Percentiles rank a stretch among this genome's conserved stretches.
Conservation (phyloP, 53 echinoderm and acorn worm species). For the Zoroaster sp. region DNA sequence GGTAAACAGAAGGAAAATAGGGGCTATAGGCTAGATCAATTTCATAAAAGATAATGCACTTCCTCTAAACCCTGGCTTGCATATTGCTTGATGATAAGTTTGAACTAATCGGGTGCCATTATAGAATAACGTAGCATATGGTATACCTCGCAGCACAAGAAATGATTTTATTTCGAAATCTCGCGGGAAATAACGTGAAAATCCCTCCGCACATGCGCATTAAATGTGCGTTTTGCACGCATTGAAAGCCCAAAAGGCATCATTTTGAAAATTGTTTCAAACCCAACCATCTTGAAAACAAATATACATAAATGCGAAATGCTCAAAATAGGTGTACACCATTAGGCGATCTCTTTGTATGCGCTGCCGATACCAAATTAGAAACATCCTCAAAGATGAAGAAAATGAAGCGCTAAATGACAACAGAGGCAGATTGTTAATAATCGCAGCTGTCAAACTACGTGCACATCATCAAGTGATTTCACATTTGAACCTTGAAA, state of each 20-base stretch:
- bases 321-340: no score
- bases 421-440: constrained; percentile 17
- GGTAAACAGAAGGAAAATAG: no score
- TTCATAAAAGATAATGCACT: neutral
- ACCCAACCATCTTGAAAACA: neutral
- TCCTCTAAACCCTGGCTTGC: neutral
- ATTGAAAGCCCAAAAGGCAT: no score
- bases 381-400: neutral
- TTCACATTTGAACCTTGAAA: neutral
- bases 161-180: neutral
- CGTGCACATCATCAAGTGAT: constrained; percentile 26
- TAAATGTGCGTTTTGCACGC: neutral
- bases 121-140: neutral
- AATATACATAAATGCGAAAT: neutral
- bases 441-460: constrained; percentile 15
- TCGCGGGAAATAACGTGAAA: neutral
- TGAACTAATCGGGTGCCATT: neutral
- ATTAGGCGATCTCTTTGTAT: no score
- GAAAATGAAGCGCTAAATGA: neutral
- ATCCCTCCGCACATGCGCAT: neutral
- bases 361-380: neutral
- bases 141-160: neutral
- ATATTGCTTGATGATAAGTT: no score
- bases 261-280: neutral
- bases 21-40: neutral